These are phyloP conservation scores for Enteromius unitaeniatus DNA, from an alignment of 2,797 vertebrate species.

Conservation along the genomic window DNA sequence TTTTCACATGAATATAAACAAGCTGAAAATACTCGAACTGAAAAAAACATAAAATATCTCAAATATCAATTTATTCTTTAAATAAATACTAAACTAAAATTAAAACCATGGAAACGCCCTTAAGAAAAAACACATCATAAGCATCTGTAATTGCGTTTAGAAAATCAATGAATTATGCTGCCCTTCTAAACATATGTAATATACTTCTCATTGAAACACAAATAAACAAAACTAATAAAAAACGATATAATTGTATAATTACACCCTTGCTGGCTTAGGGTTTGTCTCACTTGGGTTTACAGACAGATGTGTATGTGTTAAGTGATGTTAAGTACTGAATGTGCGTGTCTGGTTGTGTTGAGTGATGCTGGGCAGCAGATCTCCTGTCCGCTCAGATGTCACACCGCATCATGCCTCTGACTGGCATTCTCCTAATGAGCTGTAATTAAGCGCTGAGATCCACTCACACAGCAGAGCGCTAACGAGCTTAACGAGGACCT, in stretches of 20 bases:
- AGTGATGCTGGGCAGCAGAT: slow-evolving; percentile 39
- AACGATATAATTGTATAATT: neutral
- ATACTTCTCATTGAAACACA: no score
- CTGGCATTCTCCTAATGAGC: slow-evolving; percentile 78
- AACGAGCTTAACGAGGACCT: slow-evolving; percentile 74
- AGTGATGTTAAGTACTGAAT: slow-evolving; percentile 16
- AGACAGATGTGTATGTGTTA: slow-evolving; percentile 1
- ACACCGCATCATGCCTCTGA: slow-evolving; percentile 66
- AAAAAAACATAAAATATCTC: no score
- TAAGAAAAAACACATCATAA: no score
- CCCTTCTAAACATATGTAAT: neutral
- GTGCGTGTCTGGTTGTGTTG: slow-evolving; percentile 35
- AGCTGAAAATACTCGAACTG: no score
- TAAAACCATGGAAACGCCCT: no score
- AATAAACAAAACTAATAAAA: neutral
- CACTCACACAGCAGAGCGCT: slow-evolving; percentile 72
- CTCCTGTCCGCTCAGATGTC: slow-evolving; percentile 21
- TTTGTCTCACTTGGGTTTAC: neutral
- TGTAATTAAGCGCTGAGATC: slow-evolving; percentile 77
- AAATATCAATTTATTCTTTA: no score
- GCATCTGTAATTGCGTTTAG: no score
- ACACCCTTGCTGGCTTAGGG: neutral
- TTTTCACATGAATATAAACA: no score
- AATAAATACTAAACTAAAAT: no score
- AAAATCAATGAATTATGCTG: no score